phyloP scores from a whole-genome alignment of 2,797 vertebrate species.

The Gymnoscopelus microlampas region DNA sequence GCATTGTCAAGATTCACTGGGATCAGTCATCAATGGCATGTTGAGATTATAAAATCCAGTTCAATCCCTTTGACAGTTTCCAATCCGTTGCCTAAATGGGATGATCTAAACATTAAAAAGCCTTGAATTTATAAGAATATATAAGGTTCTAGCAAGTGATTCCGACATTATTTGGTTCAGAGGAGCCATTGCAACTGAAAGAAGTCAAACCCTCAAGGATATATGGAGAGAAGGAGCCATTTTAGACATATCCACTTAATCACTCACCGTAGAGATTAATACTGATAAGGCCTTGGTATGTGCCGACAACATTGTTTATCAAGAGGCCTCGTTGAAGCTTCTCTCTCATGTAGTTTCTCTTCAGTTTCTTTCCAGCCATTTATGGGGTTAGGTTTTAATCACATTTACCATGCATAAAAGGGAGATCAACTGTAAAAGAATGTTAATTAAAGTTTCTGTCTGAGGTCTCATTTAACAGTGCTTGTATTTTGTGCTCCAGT shows the following conservation, averaged over 20 bases:
- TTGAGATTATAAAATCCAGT: not conserved
- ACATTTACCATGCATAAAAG: not conserved
- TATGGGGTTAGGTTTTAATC: not conserved
- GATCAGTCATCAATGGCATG: not conserved
- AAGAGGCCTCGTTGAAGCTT: not conserved
- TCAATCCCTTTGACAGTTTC: no score
- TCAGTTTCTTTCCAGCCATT: not conserved
- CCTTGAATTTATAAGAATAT: not conserved
- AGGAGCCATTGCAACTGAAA: not conserved
- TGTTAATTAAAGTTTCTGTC: constrained; percentile 2
- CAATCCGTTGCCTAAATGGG: no score
- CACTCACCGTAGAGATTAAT: not conserved
- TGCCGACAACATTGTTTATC: not conserved
- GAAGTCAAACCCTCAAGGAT: not conserved
- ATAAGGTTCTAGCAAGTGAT: constrained; percentile 14
- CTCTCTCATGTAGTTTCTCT: not conserved
- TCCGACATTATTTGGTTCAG: not conserved
- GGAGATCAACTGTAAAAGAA: not conserved
- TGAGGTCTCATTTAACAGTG: constrained; percentile 4
- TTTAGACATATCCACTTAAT: not conserved
- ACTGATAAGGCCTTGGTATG: not conserved
- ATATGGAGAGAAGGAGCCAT: not conserved
- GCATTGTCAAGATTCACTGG: constrained; percentile 18
- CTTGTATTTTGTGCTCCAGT: constrained; percentile 16
- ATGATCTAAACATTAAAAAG: no score